Conservation (phyloP, 2,888 invertebrate genomes). For the Drosophila peninsularis region DNA sequence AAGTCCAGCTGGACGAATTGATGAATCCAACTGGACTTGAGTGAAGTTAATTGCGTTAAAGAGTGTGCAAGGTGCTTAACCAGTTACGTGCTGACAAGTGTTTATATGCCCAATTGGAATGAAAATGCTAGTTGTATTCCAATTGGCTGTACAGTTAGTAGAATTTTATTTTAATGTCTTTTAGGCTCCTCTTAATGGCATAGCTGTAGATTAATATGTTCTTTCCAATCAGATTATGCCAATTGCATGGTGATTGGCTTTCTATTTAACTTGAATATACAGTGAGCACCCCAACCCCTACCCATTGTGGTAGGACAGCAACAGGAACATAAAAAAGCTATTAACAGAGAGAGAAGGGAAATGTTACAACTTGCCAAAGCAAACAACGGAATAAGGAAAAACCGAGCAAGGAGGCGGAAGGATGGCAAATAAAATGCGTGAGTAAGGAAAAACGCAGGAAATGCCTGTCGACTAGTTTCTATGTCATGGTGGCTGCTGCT, state of each 20-base stretch:
- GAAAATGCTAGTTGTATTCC: no score
- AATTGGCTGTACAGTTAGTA: neutral
- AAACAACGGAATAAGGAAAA: conserved; percentile 51
- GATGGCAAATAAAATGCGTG: conserved; percentile 55
- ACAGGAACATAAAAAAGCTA: conserved; percentile 64
- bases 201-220: conserved; percentile 7
- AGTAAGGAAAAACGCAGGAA: conserved; percentile 47
- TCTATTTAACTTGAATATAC: conserved; percentile 19
- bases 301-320: conserved; percentile 61
- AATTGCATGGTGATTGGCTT: conserved; percentile 28
- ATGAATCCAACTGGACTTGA: neutral
- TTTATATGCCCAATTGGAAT: neutral
- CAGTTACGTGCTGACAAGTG: neutral
- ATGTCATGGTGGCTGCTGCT: conserved; percentile 10
- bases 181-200: no score
- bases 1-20: no score
- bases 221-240: conserved; percentile 33
- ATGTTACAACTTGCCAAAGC: conserved; percentile 58
- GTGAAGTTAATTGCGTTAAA: neutral
- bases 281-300: neutral
- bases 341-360: conserved; percentile 49
- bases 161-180: neutral
- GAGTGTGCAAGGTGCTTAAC: neutral
- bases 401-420: conserved; percentile 10
- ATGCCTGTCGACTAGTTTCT: conserved; percentile 38